Conservation (phyloP, 2,113 vertebrate species). For the Petromus typicus region DNA sequence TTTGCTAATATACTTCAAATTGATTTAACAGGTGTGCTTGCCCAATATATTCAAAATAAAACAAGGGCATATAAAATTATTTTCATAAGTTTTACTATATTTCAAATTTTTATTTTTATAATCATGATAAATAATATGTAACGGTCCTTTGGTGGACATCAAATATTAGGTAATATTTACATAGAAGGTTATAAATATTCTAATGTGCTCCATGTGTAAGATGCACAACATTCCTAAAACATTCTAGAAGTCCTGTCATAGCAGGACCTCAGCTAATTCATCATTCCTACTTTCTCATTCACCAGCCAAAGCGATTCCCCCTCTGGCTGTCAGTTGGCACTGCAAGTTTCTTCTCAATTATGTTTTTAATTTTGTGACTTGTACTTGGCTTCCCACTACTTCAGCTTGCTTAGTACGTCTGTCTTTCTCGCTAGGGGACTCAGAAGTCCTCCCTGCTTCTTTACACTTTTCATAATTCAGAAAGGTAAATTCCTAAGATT, state of each 20-base stretch:
- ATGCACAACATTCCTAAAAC: neutral
- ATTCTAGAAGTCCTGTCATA: neutral
- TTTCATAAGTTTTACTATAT: conserved; percentile 56
- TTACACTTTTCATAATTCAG: neutral
- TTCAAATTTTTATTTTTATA: conserved; percentile 59
- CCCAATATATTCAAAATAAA: conserved; percentile 64
- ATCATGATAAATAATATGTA: conserved; percentile 45
- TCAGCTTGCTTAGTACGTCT: neutral
- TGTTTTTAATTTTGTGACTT: conserved; percentile 60
- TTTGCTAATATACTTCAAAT: conserved; percentile 42
- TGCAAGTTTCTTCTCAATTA: conserved; percentile 63
- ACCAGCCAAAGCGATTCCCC: conserved; percentile 60
- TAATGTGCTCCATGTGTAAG: neutral
- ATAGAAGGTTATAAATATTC: conserved; percentile 46
- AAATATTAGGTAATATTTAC: conserved; percentile 29
- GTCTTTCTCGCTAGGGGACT: conserved; percentile 16
- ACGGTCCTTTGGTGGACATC: neutral
- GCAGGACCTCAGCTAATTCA: conserved; percentile 52
- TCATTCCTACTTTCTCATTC: conserved; percentile 63
- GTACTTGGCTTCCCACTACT: conserved; percentile 29
- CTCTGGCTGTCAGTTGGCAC: conserved; percentile 62
- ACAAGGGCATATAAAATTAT: neutral
- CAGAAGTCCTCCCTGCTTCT: neutral
- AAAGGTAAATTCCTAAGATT: neutral
- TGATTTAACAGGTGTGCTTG: conserved; percentile 65